phyloP scores from a whole-genome alignment of 2,113 vertebrate genomes.

The Ictalurus punctatus region DNA sequence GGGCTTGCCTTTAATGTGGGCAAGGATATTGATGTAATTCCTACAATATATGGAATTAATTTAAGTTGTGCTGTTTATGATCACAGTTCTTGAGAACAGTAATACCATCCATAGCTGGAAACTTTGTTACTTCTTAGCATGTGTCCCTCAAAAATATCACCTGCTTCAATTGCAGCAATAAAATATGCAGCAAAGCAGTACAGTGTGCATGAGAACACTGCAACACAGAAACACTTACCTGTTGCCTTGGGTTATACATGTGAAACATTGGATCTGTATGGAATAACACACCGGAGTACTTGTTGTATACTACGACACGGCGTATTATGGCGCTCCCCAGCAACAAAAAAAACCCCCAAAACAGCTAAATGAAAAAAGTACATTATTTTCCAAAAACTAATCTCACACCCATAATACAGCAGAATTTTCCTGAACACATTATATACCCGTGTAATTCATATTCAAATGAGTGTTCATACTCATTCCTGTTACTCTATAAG shows the following conservation, averaged over 20 bases:
- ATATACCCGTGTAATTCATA: background rate
- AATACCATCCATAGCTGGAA: background rate
- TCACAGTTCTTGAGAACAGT: background rate
- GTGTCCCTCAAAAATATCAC: conserved; percentile 16
- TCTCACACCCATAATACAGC: background rate
- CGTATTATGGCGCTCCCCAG: background rate
- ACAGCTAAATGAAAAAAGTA: background rate
- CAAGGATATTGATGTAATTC: background rate
- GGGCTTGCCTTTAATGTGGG: background rate
- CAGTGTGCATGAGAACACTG: background rate
- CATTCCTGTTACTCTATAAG: background rate
- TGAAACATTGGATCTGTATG: background rate
- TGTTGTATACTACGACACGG: background rate
- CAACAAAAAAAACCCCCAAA: no score
- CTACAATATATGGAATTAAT: background rate
- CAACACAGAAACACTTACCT: background rate
- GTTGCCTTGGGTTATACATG: background rate
- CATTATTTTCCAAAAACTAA: background rate
- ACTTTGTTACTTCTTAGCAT: background rate
- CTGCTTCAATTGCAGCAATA: conserved; percentile 25
- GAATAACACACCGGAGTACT: background rate
- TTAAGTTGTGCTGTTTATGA: background rate
- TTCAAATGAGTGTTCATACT: background rate
- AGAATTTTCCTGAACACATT: background rate
- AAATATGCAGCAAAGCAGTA: background rate